Evolutionary conservation across 2,888 invertebrate genomes (phyloP).

Genomic region (Drosophila emarginata): DNA sequence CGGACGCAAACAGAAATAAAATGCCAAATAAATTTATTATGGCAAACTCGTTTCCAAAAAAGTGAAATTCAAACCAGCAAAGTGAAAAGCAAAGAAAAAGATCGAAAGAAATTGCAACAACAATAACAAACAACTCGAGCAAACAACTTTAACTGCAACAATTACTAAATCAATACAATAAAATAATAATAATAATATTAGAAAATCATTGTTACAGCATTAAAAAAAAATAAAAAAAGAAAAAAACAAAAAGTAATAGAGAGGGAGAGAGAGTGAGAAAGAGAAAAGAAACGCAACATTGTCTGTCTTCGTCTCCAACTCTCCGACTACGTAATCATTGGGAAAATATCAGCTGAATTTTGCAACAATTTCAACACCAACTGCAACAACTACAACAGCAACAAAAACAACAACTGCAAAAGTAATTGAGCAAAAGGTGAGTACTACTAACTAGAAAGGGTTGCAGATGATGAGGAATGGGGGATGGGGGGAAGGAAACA

Average conservation of each 20-base stretch:
- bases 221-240: slow-evolving; percentile 20
- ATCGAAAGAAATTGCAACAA: slow-evolving; percentile 37
- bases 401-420: slow-evolving; percentile 43
- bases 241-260: slow-evolving; percentile 15
- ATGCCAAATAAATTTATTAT: slow-evolving; percentile 42
- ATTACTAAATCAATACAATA: slow-evolving; percentile 55
- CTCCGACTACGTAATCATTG: slow-evolving; percentile 69
- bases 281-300: slow-evolving; percentile 32
- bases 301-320: slow-evolving; percentile 34
- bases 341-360: slow-evolving; percentile 70
- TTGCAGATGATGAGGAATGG: not conserved
- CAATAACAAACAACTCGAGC: slow-evolving; percentile 12
- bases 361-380: slow-evolving; percentile 71
- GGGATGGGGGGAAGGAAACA: slow-evolving; percentile 11
- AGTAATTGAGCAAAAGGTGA: slow-evolving; percentile 76
- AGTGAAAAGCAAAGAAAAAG: slow-evolving; percentile 61
- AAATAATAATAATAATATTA: slow-evolving; percentile 44
- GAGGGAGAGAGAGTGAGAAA: slow-evolving; percentile 13
- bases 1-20: slow-evolving; percentile 43
- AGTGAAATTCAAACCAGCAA: slow-evolving; percentile 45
- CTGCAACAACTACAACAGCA: slow-evolving; percentile 48
- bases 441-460: slow-evolving; percentile 40
- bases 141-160: slow-evolving; percentile 14
- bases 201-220: slow-evolving; percentile 66
- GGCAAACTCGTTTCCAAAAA: slow-evolving; percentile 54